Conservation (phyloP, 2,888 invertebrate species). For the Nephrotoma appendiculata region DNA sequence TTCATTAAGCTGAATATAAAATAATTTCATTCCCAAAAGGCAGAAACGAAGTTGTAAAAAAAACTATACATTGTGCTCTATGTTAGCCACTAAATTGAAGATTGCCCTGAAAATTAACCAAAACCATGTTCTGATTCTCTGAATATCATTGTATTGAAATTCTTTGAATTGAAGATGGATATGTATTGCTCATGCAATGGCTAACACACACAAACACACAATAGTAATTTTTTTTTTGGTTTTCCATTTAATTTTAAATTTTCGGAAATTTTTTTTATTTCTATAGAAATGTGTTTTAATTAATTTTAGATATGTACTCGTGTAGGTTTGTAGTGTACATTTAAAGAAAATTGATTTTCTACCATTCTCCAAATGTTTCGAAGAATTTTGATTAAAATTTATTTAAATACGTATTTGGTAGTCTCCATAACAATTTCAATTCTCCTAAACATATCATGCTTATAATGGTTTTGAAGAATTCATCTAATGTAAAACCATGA, state of each 20-base stretch:
- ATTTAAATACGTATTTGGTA: no score
- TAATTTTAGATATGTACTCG: neutral
- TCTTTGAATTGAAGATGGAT: neutral
- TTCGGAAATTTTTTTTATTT: neutral
- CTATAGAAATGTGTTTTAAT: neutral
- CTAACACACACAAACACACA: neutral
- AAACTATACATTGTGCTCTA: neutral
- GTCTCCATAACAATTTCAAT: no score
- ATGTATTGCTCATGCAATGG: neutral
- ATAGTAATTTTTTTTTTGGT: neutral
- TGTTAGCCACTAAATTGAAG: neutral
- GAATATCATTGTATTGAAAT: neutral
- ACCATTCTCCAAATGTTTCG: no score
- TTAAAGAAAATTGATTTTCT: no score
- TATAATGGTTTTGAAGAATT: no score
- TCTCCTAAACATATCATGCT: no score
- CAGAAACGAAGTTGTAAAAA: neutral
- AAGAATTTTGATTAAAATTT: no score
- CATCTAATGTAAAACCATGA: no score
- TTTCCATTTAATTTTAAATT: neutral
- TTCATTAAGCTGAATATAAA: neutral
- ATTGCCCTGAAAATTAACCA: neutral
- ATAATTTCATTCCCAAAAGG: neutral
- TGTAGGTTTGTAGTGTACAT: no score
- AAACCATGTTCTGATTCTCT: neutral